Conservation (phyloP, 1,140 invertebrate species). For the Littorina saxatilis region DNA sequence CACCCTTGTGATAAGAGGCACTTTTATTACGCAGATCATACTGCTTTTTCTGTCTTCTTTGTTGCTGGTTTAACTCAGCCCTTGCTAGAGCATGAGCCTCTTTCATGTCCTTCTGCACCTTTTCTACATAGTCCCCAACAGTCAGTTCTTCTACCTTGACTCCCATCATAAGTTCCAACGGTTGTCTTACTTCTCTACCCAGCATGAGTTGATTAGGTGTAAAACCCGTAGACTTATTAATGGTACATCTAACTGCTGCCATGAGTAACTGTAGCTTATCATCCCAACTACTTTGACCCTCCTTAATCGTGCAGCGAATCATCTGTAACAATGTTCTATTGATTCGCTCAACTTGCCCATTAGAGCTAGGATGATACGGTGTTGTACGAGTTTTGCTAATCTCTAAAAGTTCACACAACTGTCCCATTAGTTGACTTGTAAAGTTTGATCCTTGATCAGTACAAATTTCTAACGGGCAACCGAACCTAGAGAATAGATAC, state of each 20-base stretch:
- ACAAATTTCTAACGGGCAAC: background rate
- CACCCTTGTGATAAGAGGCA: background rate
- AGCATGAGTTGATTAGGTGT: constrained; percentile 47
- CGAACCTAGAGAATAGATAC: constrained; percentile 5
- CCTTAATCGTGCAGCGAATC: constrained; percentile 37
- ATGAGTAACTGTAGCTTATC: constrained; percentile 28
- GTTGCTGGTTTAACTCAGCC: background rate
- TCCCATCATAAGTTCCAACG: constrained; percentile 20
- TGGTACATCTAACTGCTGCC: constrained; percentile 26
- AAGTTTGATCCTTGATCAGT: constrained; percentile 36
- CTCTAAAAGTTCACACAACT: constrained; percentile 32
- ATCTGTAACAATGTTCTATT: constrained; percentile 37
- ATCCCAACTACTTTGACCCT: constrained; percentile 43
- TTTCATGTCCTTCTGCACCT: background rate
- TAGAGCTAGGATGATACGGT: constrained; percentile 45
- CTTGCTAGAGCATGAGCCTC: background rate
- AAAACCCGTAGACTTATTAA: constrained; percentile 35
- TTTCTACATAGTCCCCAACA: background rate
- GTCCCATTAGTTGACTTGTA: constrained; percentile 35
- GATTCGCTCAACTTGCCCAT: constrained; percentile 50
- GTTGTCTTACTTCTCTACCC: constrained; percentile 39
- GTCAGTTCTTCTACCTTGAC: background rate
- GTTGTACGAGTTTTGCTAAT: constrained; percentile 48
- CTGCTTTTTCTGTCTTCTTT: background rate
- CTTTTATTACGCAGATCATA: background rate